Evolutionary conservation across 2,113 vertebrate species (phyloP).

Genomic region (Ctenomys sociabilis): DNA sequence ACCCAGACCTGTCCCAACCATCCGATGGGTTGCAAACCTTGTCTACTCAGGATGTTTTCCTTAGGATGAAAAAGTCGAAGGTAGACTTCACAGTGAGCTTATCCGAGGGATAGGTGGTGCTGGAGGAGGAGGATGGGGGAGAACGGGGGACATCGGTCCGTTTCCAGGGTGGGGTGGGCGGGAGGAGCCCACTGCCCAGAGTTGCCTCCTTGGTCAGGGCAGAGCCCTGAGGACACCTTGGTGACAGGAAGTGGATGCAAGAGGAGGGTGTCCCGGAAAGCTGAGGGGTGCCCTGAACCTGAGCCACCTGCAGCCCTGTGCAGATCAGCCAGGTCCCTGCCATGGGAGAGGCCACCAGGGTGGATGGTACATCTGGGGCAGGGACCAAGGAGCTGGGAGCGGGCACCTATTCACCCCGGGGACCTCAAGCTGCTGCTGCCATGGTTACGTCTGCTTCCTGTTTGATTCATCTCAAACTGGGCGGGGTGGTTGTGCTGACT

Average conservation of each 20-base stretch:
- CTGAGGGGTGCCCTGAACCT: not conserved
- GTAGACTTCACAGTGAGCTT: constrained; percentile 51
- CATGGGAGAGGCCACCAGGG: not conserved
- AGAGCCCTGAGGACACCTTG: not conserved
- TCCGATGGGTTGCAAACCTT: not conserved
- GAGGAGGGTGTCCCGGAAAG: not conserved
- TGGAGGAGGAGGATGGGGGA: not conserved
- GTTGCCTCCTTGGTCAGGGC: not conserved
- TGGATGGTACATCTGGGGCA: not conserved
- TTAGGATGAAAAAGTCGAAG: constrained; percentile 34
- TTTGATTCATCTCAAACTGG: constrained; percentile 86
- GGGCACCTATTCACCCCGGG: constrained; percentile 52
- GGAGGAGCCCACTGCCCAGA: not conserved
- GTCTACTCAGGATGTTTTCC: constrained; percentile 36
- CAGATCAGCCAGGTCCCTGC: not conserved
- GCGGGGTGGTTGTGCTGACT: constrained; percentile 38
- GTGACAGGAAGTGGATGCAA: constrained; percentile 17
- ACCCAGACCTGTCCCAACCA: not conserved
- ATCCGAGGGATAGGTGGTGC: not conserved
- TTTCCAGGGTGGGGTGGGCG: not conserved
- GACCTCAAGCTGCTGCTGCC: constrained; percentile 59
- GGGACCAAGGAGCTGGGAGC: not conserved
- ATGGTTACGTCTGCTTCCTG: constrained; percentile 84
- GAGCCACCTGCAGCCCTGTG: not conserved
- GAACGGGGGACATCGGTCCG: not conserved